Evolutionary conservation across 2,797 vertebrate species (phyloP).

Genomic region (Pseudochirops corinnae): DNA sequence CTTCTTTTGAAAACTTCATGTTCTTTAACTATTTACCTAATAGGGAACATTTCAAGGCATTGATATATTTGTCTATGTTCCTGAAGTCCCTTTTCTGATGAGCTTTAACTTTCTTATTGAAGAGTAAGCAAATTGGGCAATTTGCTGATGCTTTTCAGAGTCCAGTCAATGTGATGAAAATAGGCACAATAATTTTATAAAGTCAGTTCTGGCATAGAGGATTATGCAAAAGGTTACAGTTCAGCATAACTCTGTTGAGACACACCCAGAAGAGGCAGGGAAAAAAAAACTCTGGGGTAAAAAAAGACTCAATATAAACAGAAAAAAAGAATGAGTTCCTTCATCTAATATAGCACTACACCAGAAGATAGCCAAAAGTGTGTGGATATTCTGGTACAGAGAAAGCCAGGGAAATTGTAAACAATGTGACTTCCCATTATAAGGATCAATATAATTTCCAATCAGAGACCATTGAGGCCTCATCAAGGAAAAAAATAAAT

Average conservation of each 20-base stretch:
- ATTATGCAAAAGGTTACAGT: background rate
- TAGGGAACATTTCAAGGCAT: background rate
- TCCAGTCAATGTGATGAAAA: background rate
- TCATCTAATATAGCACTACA: background rate
- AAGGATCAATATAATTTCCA: background rate
- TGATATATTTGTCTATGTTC: background rate
- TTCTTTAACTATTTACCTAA: background rate
- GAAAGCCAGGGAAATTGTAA: background rate
- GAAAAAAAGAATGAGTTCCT: background rate
- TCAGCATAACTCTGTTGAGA: background rate
- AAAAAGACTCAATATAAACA: background rate
- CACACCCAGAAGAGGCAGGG: background rate
- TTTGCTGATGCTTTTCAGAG: background rate
- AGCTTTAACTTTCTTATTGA: background rate
- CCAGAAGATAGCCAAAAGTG: background rate
- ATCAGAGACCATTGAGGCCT: background rate
- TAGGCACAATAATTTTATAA: background rate
- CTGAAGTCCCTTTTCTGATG: background rate
- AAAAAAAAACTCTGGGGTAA: background rate
- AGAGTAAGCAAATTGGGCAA: background rate
- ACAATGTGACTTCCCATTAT: background rate
- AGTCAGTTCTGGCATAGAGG: background rate
- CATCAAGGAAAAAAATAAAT: background rate
- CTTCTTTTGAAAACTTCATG: background rate
- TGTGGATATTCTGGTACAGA: background rate